Evolutionary conservation across 2,888 invertebrate species (phyloP).

Genomic region (Priocnemis perturbator): DNA sequence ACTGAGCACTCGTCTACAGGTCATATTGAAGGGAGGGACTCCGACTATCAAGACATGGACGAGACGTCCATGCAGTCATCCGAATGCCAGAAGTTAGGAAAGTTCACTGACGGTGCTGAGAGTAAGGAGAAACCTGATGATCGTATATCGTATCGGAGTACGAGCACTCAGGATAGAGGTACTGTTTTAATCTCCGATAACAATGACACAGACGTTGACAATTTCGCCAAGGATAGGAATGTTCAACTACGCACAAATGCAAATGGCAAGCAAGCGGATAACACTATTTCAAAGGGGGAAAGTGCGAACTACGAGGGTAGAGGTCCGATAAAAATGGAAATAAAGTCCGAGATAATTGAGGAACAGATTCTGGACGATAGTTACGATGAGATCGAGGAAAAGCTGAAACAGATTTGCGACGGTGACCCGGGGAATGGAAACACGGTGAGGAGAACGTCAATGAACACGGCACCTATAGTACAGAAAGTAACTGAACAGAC

Average conservation of each 20-base stretch:
- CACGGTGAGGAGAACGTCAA: not conserved
- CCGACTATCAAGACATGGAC: conserved; percentile 30
- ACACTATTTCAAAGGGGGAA: not conserved
- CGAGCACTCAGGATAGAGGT: not conserved
- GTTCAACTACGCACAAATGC: not conserved
- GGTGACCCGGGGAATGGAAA: conserved; percentile 37
- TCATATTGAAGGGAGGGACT: conserved; percentile 39
- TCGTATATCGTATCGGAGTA: not conserved
- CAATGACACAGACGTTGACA: not conserved
- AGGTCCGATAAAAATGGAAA: conserved; percentile 45
- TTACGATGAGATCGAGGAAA: conserved; percentile 67
- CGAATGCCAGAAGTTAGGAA: not conserved
- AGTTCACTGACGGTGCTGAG: not conserved
- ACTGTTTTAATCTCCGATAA: conserved; percentile 1
- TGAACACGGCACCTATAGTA: not conserved
- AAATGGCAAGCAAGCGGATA: conserved; percentile 2
- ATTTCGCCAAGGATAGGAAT: not conserved
- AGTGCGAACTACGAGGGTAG: not conserved
- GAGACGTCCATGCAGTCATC: conserved; percentile 18
- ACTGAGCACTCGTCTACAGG: conserved; percentile 39
- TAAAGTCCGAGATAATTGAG: conserved; percentile 50
- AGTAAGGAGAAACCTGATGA: not conserved
- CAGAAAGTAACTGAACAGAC: conserved; percentile 1
- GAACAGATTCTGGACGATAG: conserved; percentile 46
- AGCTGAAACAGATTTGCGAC: conserved; percentile 59